A percentile compares a stretch with the other conserved stretches of the same genome.
These are phyloP conservation scores for Drosophila anceps DNA, from an alignment of 2,888 invertebrate species.

Conservation along the genomic window DNA sequence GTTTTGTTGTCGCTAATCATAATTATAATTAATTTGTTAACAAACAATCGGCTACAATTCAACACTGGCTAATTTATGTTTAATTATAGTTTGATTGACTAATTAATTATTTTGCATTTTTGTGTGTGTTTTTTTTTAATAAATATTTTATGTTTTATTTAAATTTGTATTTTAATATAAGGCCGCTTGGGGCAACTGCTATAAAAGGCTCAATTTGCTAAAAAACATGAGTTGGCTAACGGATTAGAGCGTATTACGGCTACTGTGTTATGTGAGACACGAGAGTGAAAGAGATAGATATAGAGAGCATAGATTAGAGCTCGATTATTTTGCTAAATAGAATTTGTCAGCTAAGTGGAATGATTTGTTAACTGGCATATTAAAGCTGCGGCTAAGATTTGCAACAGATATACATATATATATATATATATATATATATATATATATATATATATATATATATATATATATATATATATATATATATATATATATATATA, in stretches of 20 bases:
- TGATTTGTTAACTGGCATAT: slow-evolving; percentile 29
- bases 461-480: background rate
- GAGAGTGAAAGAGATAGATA: slow-evolving; percentile 14
- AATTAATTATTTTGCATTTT: slow-evolving; percentile 15
- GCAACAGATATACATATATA: slow-evolving; percentile 8
- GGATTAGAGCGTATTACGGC: slow-evolving; percentile 22
- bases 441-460: background rate
- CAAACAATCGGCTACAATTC: slow-evolving; percentile 73
- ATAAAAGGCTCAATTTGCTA: slow-evolving; percentile 51
- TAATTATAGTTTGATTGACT: slow-evolving; percentile 25
- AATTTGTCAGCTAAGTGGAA: slow-evolving; percentile 10
- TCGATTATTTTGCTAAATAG: slow-evolving; percentile 17
- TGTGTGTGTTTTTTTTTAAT: slow-evolving; percentile 25
- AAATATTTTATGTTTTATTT: slow-evolving; percentile 9
- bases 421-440: background rate
- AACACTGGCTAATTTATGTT: slow-evolving; percentile 67
- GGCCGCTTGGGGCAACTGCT: slow-evolving; percentile 76
- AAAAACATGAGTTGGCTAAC: slow-evolving; percentile 10
- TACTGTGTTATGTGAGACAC: slow-evolving; percentile 9
- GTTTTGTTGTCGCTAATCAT: slow-evolving; percentile 25
- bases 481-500: background rate
- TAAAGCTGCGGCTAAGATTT: slow-evolving; percentile 21
- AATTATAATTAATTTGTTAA: slow-evolving; percentile 49
- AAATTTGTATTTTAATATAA: slow-evolving; percentile 47
- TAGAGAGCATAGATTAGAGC: slow-evolving; percentile 16